These are phyloP conservation scores for Zygogramma bicolorata DNA, from an alignment of 2,888 invertebrate species.

Conservation along the genomic window DNA sequence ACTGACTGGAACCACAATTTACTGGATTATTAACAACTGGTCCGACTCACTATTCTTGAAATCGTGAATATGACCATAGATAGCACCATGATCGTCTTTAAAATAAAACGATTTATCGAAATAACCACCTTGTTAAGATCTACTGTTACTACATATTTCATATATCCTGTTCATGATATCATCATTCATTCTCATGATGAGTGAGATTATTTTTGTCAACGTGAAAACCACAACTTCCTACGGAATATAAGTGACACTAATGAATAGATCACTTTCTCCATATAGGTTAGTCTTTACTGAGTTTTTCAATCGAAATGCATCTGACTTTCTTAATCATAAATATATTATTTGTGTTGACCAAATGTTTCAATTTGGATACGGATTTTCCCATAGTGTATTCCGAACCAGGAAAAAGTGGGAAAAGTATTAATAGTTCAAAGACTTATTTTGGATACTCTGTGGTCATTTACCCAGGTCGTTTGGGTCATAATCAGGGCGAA, in stretches of 20 bases:
- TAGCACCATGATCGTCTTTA: neutral
- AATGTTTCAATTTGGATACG: constrained; percentile 42
- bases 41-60: too few species aligned
- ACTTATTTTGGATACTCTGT: constrained; percentile 51
- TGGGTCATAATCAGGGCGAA: constrained; percentile 12
- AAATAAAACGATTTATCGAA: too few species aligned
- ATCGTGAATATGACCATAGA: too few species aligned
- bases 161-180: too few species aligned
- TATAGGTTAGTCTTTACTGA: too few species aligned
- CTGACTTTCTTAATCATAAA: neutral
- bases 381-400: constrained; percentile 41
- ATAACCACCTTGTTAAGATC: neutral
- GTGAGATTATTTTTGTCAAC: neutral
- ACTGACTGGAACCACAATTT: too few species aligned
- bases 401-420: constrained; percentile 25
- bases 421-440: constrained; percentile 5
- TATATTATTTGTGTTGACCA: neutral
- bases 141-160: neutral
- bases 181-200: too few species aligned
- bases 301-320: neutral
- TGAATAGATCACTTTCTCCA: too few species aligned
- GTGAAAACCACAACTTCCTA: neutral
- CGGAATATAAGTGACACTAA: too few species aligned
- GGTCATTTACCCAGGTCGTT: constrained; percentile 42
- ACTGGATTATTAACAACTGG: too few species aligned